Base-by-base conservation (phyloP, 2,888 invertebrate genomes). In the Lagria hirta region DNA sequence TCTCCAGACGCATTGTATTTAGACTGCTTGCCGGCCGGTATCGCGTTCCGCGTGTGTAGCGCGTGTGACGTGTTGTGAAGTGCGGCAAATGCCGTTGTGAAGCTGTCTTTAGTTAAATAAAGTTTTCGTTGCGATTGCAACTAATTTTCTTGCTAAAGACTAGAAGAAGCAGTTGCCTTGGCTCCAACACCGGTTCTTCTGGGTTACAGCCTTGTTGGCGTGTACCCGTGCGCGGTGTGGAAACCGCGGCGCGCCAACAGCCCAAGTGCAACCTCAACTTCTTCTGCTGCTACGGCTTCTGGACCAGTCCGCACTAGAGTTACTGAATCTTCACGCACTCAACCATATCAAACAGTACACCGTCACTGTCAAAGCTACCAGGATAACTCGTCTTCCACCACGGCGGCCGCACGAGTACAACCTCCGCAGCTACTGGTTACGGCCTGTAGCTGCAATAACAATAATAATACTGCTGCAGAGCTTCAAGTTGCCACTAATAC, bases 161-260 rank as follows among this genome's bases (percentile, higher is more conserved):
- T 24, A 22, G 43, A 22, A 35, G 42, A 60, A 70, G 58, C 65
- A 65, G 66, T 64, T 68, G 70, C 70, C 69, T 72, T 72, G 72
- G 72, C 70, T 70, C 61, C 71, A 58, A 60, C 66, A 69, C 69
- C 71, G 68, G 65, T 67, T 45, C 61, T 71, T 55, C 66, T 73
- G 72, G 74, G 75, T 66, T 75, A 75, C 72, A 75, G 75, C 73
- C 74, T 75, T 60, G 72, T 75, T 58, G 75, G 75, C 71, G 74
- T 75, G 68, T 75, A 75, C 71, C 75, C 75, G 51, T 75, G 75
- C 69, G 75, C 75, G 62, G 73, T 75, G 65, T 74, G 73, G 71
- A 73, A 73, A 61, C 72, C 73, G 53, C 65, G 62, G 37, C 54
- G 48, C 47, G 49, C 45, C 48, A 46, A 29, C 53, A 58, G 54